These are phyloP conservation scores for Phodopus roborovskii DNA, from an alignment of 2,113 vertebrate genomes.

Conservation along the genomic window DNA sequence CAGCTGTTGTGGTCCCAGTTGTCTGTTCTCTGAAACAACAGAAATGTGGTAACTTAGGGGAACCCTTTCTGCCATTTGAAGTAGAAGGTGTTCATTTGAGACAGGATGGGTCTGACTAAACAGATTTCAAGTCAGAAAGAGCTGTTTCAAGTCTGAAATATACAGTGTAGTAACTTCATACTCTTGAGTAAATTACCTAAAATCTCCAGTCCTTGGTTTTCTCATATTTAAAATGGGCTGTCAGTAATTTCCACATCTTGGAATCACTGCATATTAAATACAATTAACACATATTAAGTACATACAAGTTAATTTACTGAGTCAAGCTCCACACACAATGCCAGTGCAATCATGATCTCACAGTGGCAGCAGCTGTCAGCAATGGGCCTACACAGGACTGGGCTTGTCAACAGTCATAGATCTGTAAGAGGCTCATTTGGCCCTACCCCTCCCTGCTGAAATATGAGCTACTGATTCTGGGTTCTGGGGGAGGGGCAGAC, in stretches of 20 bases:
- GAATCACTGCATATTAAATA: slow-evolving; percentile 38
- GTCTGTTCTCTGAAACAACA: slow-evolving; percentile 42
- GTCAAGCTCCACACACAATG: background rate
- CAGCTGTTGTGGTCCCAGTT: slow-evolving; percentile 32
- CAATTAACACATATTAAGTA: background rate
- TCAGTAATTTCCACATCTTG: slow-evolving; percentile 41
- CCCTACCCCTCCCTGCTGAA: background rate
- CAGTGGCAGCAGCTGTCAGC: background rate
- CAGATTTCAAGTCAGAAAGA: slow-evolving; percentile 15
- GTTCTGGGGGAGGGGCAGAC: background rate
- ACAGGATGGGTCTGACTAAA: background rate
- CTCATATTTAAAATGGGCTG: background rate
- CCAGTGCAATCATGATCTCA: background rate
- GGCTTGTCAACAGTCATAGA: background rate
- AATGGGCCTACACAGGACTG: background rate
- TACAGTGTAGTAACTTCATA: background rate
- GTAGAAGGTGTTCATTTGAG: slow-evolving; percentile 36
- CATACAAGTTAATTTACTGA: slow-evolving; percentile 20
- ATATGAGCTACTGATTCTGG: background rate
- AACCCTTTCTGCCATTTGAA: slow-evolving; percentile 20
- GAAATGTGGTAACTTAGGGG: background rate
- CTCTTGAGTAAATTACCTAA: slow-evolving; percentile 40
- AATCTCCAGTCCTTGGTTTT: background rate
- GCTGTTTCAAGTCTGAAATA: slow-evolving; percentile 16
- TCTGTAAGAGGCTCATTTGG: background rate